A percentile compares a stretch with the other conserved stretches of the same genome.
Evolutionary conservation across 2,797 vertebrate genomes (phyloP).

Genomic region (Hirundo rustica): DNA sequence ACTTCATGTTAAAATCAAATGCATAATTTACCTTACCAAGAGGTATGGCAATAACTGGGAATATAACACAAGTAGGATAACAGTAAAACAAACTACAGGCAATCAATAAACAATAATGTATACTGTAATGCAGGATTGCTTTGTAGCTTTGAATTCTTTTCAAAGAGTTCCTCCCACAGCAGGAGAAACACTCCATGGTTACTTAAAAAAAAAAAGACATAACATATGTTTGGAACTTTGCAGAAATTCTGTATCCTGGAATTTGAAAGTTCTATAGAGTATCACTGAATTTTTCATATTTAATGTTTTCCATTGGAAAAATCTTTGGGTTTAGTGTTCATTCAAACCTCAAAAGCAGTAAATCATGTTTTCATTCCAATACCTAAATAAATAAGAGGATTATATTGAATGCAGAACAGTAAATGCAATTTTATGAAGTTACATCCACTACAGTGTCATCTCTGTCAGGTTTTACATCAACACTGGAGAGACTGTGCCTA

Average conservation of each 20-base stretch:
- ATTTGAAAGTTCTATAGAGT: background rate
- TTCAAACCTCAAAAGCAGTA: background rate
- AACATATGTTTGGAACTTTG: background rate
- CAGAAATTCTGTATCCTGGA: background rate
- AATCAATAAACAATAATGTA: background rate
- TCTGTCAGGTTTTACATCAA: constrained; percentile 35
- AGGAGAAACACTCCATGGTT: background rate
- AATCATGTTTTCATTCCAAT: background rate
- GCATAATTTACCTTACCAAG: background rate
- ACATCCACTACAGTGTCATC: background rate
- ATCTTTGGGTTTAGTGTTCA: background rate
- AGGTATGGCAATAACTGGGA: background rate
- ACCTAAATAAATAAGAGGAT: background rate
- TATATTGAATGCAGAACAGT: background rate
- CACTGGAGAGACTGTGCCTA: constrained; percentile 1
- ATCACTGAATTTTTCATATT: background rate
- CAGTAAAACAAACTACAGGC: background rate
- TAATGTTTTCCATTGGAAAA: background rate
- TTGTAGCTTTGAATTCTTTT: background rate
- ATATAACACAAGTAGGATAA: background rate
- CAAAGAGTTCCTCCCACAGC: background rate
- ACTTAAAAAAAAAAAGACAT: background rate
- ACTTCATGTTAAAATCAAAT: background rate
- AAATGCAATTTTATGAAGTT: constrained; percentile 8
- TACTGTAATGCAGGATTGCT: background rate